These are phyloP conservation scores for Cynocephalus volans DNA, from an alignment of 2,113 vertebrate genomes.

Conservation along the genomic window DNA sequence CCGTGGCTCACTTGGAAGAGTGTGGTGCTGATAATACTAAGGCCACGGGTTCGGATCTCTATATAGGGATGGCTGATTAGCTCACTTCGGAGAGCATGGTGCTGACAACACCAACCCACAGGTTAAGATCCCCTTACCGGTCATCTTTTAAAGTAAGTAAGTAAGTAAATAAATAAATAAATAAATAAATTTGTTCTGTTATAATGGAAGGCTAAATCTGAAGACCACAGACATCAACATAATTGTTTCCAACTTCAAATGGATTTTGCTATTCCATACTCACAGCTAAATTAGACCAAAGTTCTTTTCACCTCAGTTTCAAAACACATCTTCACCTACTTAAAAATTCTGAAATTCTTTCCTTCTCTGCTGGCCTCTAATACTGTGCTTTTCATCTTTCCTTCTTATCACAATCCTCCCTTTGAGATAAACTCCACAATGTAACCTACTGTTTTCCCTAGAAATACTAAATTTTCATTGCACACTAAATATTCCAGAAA, in stretches of 20 bases:
- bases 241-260: not conserved
- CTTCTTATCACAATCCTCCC: not conserved
- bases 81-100: too few species aligned
- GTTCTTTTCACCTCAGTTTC: slow-evolving; percentile 12
- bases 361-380: not conserved
- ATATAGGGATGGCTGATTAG: too few species aligned
- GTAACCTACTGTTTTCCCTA: not conserved
- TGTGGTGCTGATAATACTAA: too few species aligned
- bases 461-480: not conserved
- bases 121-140: too few species aligned
- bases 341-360: slow-evolving; percentile 32
- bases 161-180: not conserved
- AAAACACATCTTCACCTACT: not conserved
- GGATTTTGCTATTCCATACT: not conserved
- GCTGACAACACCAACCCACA: too few species aligned
- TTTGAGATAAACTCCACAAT: slow-evolving; percentile 18
- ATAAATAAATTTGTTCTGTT: not conserved
- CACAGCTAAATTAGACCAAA: not conserved
- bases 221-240: not conserved
- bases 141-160: too few species aligned
- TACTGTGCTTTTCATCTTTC: not conserved
- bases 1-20: too few species aligned
- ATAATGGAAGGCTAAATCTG: slow-evolving; percentile 20
- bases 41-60: too few species aligned
- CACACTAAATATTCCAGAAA: slow-evolving; percentile 40